Percentiles rank a stretch among this genome's conserved stretches.
phyloP scores from a whole-genome alignment of 2,113 vertebrate species.

The Sigmodon hispidus region DNA sequence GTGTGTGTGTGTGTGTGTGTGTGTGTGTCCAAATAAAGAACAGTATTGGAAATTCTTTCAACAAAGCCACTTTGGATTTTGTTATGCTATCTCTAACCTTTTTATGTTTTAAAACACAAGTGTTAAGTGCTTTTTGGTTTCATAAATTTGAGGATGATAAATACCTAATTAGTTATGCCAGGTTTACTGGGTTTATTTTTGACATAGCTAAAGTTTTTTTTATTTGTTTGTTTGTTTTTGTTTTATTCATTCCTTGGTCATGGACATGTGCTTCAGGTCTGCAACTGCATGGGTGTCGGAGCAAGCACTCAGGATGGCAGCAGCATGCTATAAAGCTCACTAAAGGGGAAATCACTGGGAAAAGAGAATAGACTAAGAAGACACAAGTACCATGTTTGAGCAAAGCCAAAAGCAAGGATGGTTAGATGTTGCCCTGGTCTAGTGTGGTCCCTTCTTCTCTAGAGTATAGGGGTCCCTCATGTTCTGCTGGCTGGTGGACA shows the following conservation, averaged over 20 bases:
- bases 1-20: background rate
- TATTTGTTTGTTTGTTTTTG: background rate
- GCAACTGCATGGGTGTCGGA: background rate
- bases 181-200: background rate
- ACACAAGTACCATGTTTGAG: background rate
- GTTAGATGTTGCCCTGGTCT: background rate
- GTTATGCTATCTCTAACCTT: background rate
- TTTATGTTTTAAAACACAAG: slow-evolving; percentile 22
- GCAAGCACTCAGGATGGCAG: background rate
- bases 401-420: background rate
- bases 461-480: background rate
- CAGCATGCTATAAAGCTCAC: background rate
- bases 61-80: background rate
- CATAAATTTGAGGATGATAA: slow-evolving; percentile 31
- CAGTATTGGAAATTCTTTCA: background rate
- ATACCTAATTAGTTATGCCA: background rate
- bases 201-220: background rate
- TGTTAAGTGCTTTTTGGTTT: background rate
- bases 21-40: background rate
- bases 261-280: background rate
- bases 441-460: slow-evolving; percentile 10
- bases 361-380: background rate
- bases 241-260: background rate
- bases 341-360: accelerated
- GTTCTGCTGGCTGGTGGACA: no score